Evolutionary conservation across 37 sponge, comb jelly and placozoan genomes (phyloP), one percentile per base, ranked within the genome.

Genomic region (Ianthella basta): DNA sequence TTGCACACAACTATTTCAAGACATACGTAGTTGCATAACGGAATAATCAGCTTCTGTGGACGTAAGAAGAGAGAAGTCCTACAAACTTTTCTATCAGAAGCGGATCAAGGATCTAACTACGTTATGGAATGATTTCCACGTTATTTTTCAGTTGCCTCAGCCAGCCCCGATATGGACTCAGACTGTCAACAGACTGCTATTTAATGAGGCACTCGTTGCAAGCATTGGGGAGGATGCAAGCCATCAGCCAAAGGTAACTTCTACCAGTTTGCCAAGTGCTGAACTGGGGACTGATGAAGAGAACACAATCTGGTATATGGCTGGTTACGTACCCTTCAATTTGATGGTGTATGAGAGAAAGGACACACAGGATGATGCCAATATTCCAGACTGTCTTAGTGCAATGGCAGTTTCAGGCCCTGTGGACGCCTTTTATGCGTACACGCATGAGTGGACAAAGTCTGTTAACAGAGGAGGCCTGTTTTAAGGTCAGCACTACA

Each of bases 141-240:
- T 21, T 21, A 6, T 70, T 35, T 34, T 15, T 33, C 20, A 33
- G 21, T 35, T 70, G 12, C 72, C 72, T 35, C 72, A 70, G 72
- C 72, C 72, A 14, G 72, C 4, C 72, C 36, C 37, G 32, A 35
- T 70, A 35, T 70, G 72, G 72, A 70, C 72, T 18, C 72, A 70
- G 36, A 70, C 72, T 33, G 36, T 70, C 36, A 70, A 70, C 72
- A 70, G 72, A 34, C 36, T 70, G 36, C 37, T 70, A 33, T 70
- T 70, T 33, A 70, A 70, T 70, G 36, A 70, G 36, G 72, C 2
- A 35, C 29, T 70, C 6, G 72, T 70, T 27, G 72, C 72, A 70
- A 21, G 35, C 72, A 70, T 70, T 32, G 36, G n/a, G n/a, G n/a
- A 33, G 21, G 72, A 70, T 70, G 72, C 36, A 33, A 33, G 36